Conservation (phyloP, 2,113 vertebrate species). For the Tinamus guttatus region DNA sequence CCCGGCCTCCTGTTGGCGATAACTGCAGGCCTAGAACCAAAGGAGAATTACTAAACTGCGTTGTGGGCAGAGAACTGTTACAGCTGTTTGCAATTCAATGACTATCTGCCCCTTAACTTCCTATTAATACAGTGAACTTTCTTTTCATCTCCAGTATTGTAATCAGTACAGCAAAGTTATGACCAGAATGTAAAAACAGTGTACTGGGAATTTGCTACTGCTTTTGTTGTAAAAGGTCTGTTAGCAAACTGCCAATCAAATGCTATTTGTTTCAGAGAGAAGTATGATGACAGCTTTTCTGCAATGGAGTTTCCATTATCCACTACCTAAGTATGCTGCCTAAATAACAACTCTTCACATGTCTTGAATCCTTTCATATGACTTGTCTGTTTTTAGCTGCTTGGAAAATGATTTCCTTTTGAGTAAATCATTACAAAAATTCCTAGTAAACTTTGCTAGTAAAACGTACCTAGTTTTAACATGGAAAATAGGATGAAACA, state of each 20-base stretch:
- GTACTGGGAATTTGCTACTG: not conserved
- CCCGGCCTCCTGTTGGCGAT: not conserved
- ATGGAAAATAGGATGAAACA: not conserved
- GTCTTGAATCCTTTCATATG: not conserved
- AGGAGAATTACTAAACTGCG: not conserved
- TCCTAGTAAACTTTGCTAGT: not conserved
- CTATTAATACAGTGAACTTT: not conserved
- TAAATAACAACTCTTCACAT: not conserved
- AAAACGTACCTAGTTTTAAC: not conserved
- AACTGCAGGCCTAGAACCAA: not conserved
- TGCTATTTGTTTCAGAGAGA: not conserved
- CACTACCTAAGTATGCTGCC: not conserved
- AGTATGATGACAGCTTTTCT: conserved; percentile 21
- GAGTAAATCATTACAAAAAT: not conserved
- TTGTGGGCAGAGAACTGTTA: not conserved
- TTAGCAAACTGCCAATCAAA: conserved; percentile 9
- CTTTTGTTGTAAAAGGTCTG: not conserved
- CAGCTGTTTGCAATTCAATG: not conserved
- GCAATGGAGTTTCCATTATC: not conserved
- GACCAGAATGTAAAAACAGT: not conserved
- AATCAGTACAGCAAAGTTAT: not conserved
- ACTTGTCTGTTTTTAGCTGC: not conserved
- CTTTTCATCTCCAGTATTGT: not conserved
- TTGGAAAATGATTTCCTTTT: conserved; percentile 3
- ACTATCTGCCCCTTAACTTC: not conserved